phyloP scores from a whole-genome alignment of 2,113 vertebrate genomes.

The Jaculus jaculus region DNA sequence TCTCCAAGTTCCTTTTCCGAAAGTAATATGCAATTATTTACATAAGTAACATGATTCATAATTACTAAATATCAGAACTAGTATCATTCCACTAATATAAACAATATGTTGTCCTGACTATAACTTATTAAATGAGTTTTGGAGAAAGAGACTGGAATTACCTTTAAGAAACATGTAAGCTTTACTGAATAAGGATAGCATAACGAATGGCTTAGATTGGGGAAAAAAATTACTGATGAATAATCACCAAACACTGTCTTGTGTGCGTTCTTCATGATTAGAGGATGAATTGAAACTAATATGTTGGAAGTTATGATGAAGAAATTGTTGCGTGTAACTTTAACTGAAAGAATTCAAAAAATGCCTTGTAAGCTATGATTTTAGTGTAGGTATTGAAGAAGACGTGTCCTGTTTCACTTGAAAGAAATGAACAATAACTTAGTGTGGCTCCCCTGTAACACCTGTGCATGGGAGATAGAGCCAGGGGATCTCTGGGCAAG shows the following conservation, averaged over 20 bases:
- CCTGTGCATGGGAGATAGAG: too few relatives aligned
- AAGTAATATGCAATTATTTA: not conserved
- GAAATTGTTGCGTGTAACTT: not conserved
- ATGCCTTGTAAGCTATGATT: not conserved
- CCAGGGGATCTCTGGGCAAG: too few relatives aligned
- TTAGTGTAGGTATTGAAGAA: not conserved
- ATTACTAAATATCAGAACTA: not conserved
- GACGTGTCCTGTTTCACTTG: not conserved
- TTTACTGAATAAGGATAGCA: not conserved
- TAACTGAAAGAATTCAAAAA: not conserved
- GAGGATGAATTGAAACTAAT: not conserved
- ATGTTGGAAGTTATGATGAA: not conserved
- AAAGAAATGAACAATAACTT: not conserved
- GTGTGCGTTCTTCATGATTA: not conserved
- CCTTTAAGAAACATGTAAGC: not conserved
- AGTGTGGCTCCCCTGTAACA: too few relatives aligned
- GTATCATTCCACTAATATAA: not conserved
- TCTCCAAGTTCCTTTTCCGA: not conserved
- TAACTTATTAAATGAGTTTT: conserved; percentile 2
- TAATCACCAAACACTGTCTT: not conserved
- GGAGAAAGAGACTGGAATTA: not conserved
- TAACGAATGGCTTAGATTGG: not conserved
- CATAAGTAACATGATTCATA: not conserved
- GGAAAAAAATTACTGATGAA: not conserved
- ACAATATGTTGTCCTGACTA: not conserved